Evolutionary conservation across 2,888 invertebrate species (phyloP), one percentile per base, ranked within the genome.

Genomic region (Monochamus alternatus): DNA sequence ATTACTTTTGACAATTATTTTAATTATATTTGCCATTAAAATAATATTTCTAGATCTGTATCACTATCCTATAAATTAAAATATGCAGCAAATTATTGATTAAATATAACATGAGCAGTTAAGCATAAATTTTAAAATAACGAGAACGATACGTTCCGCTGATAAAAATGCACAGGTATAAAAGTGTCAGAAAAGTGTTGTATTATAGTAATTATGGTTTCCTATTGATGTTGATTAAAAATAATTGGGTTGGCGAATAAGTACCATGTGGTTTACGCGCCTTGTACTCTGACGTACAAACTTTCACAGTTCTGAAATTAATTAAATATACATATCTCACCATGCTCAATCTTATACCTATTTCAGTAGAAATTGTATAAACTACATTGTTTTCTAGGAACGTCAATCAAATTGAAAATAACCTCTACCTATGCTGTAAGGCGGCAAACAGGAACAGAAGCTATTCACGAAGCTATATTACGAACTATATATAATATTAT

Each of bases 201-300:
- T 66, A 51, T 66, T 66, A 66, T 51, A 47, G 65, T 47, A 66
- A 64, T 44, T 44, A 47, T 66, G 52, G 51, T 66, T 66, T 66
- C 51, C 31, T 66, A 66, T 31, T 47, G 51, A 66, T 66, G 47
- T 30, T 66, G 38, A 66, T 51, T 31, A 31, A 51, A 51, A 66
- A 66, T 66, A 66, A 51, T 47, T 64, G 51, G 52, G 31, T 14
- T 70, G 74, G 74, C 64, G 74, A 75, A 75, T 60, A 70, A 65
- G 65, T 70, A 66, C 74, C 47, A 51, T 65, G 69, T 51, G 32
- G 70, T 70, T 70, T 75, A 75, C 74, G 64, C 51, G 7, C 70
- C 59, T 47, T 75, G 70, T 63, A 2, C 7, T 38, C 7, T 38
- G 22, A 1, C 22, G 38, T 58, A 47, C 70, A 52, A 64, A 64